Evolutionary conservation across 2,113 vertebrate genomes (phyloP).

Genomic region (Salvator merianae): DNA sequence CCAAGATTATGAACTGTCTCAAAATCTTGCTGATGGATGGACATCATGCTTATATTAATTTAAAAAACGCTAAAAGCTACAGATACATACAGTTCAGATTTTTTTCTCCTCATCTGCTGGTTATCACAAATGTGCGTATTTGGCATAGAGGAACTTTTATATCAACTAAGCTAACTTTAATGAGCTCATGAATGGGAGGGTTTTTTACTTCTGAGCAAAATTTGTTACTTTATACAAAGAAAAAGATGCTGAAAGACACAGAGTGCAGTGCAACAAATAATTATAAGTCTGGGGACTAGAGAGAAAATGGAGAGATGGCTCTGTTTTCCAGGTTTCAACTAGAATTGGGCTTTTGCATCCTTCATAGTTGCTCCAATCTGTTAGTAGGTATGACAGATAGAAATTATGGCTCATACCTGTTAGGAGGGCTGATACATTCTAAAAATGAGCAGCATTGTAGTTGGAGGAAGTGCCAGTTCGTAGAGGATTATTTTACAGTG

Average conservation of each 20-base stretch:
- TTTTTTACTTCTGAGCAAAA: neutral
- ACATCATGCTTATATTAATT: neutral
- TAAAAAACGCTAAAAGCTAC: too few relatives aligned
- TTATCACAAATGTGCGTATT: neutral
- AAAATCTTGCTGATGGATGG: rapidly evolving
- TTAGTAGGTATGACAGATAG: neutral
- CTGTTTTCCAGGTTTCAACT: neutral
- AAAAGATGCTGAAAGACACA: neutral
- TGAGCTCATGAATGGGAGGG: too few relatives aligned
- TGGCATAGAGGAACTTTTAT: neutral
- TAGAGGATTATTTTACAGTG: neutral
- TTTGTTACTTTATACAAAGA: neutral
- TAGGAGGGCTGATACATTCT: neutral
- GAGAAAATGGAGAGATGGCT: neutral
- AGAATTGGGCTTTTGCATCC: neutral
- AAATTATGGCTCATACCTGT: neutral
- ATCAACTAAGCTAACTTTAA: neutral
- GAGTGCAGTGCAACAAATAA: neutral
- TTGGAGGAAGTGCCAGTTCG: neutral
- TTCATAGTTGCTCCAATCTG: neutral
- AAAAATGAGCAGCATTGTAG: neutral
- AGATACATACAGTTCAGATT: neutral
- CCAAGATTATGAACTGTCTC: neutral
- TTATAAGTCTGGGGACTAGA: neutral
- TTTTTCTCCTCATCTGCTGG: neutral